These are phyloP conservation scores for Hecatera dysodea DNA, from an alignment of 2,888 invertebrate genomes.

Conservation along the genomic window DNA sequence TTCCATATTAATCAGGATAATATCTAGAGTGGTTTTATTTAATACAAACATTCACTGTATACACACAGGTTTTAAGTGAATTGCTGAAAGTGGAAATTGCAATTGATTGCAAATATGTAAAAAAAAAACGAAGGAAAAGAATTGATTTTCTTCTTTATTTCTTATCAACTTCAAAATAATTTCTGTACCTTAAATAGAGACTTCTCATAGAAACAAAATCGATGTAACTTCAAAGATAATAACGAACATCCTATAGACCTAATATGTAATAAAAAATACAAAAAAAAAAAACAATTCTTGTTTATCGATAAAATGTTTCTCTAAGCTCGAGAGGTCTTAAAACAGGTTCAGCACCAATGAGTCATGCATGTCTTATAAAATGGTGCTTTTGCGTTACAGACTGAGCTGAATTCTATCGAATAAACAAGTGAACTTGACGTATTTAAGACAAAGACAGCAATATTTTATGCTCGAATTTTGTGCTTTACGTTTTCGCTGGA, in stretches of 20 bases:
- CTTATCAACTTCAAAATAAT: too few species aligned
- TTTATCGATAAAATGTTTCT: conserved; percentile 65
- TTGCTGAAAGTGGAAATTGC: not conserved
- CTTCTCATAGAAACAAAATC: conserved; percentile 7
- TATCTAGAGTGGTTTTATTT: conserved; percentile 17
- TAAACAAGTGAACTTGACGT: conserved; percentile 31
- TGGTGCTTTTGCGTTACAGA: conserved; percentile 67
- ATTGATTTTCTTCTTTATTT: too few species aligned
- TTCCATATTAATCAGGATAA: conserved; percentile 43
- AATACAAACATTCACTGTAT: not conserved
- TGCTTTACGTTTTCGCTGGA: conserved; percentile 6
- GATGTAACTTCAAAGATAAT: conserved; percentile 9
- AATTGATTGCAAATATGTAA: not conserved
- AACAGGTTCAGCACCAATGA: conserved; percentile 78
- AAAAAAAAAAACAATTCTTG: conserved; percentile 39
- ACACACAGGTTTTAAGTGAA: not conserved
- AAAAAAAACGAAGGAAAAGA: too few species aligned
- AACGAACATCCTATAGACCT: conserved; percentile 15
- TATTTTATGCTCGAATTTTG: conserved; percentile 3
- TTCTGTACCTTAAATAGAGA: not conserved
- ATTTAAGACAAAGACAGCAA: conserved; percentile 18
- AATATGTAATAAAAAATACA: conserved; percentile 31
- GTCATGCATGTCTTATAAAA: conserved; percentile 75
- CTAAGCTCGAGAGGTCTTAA: conserved; percentile 74
- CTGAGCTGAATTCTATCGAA: conserved; percentile 54